These are phyloP conservation scores for Ecdyonurus torrentis DNA, from an alignment of 2,888 invertebrate genomes.

Conservation along the genomic window DNA sequence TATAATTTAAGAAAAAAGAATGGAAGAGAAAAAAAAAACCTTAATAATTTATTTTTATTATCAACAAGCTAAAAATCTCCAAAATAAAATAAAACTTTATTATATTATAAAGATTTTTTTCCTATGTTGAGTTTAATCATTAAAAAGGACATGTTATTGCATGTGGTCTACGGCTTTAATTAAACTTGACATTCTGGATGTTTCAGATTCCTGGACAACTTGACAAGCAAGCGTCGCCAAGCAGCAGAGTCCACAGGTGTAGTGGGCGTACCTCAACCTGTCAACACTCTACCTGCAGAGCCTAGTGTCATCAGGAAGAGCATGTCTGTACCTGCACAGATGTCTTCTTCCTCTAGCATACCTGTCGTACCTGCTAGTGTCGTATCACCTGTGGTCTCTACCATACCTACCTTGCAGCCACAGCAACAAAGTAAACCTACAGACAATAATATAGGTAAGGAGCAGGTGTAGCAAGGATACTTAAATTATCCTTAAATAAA, in stretches of 20 bases:
- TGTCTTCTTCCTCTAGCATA: constrained; percentile 20
- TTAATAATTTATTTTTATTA: no score
- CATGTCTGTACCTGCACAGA: background rate
- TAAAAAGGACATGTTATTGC: no score
- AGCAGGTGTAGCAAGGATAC: no score
- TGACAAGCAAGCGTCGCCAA: constrained; percentile 56
- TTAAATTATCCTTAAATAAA: no score
- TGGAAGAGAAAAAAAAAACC: no score
- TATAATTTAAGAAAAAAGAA: no score
- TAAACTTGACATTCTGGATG: no score
- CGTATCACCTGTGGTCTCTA: background rate
- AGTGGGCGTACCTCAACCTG: constrained; percentile 9
- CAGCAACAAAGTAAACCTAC: constrained; percentile 13
- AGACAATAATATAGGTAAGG: constrained; percentile 24
- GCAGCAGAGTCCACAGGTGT: constrained; percentile 39
- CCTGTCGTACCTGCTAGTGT: background rate
- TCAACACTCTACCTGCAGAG: constrained; percentile 4
- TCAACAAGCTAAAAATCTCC: no score
- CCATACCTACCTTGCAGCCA: background rate
- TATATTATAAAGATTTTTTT: background rate
- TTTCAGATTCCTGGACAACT: constrained; percentile 44
- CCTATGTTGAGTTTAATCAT: no score
- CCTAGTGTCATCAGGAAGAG: background rate
- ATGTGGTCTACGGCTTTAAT: no score
- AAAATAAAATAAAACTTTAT: background rate